Percentiles rank a stretch among this genome's conserved stretches.
These are phyloP conservation scores for Gambusia holbrooki DNA, from an alignment of 2,113 vertebrate species.

Conservation along the genomic window DNA sequence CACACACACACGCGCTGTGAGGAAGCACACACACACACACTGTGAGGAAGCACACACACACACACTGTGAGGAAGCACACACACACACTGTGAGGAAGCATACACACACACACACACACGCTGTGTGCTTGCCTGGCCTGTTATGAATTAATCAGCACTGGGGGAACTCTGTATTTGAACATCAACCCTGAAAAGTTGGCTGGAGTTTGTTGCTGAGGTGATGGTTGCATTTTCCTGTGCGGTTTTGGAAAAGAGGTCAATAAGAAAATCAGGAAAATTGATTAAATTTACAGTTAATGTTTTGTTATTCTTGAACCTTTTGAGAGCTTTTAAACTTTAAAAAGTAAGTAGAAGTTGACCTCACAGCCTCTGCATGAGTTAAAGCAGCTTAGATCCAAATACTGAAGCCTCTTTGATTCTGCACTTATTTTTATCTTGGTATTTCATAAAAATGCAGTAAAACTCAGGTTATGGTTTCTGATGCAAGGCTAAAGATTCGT, in stretches of 20 bases:
- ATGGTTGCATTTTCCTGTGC: neutral
- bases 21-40: too few species aligned
- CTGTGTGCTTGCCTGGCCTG: constrained; percentile 30
- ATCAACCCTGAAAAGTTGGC: constrained; percentile 54
- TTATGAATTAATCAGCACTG: constrained; percentile 65
- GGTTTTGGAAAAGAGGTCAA: constrained; percentile 1
- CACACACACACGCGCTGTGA: too few species aligned
- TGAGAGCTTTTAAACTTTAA: neutral
- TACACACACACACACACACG: constrained; percentile 1
- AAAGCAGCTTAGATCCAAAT: too few species aligned
- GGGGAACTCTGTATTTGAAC: constrained; percentile 60
- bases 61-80: neutral
- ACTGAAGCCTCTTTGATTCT: too few species aligned
- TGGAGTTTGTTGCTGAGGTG: constrained; percentile 21
- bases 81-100: neutral
- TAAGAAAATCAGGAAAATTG: neutral
- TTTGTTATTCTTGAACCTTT: neutral
- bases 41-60: too few species aligned
- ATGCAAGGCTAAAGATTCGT: too few species aligned
- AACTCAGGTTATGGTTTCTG: too few species aligned
- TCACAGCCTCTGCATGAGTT: neutral
- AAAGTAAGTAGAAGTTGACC: neutral
- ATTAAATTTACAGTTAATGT: neutral
- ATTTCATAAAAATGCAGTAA: too few species aligned
- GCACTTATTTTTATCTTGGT: too few species aligned